Percentiles rank a stretch among this genome's conserved stretches.
These are phyloP conservation scores for Megastigmus dorsalis DNA, from an alignment of 2,888 invertebrate genomes.

Conservation along the genomic window DNA sequence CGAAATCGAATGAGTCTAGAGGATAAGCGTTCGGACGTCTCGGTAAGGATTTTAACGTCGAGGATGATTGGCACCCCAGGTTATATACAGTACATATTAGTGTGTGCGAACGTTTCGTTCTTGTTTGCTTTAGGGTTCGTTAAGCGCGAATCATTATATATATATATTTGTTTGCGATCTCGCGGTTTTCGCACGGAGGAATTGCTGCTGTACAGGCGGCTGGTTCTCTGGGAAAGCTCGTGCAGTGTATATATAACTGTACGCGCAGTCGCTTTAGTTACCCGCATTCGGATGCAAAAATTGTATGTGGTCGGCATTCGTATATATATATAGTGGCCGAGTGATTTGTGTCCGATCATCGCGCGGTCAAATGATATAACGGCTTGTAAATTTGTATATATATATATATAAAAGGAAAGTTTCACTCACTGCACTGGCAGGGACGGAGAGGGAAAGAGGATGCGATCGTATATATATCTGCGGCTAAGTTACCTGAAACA, in stretches of 20 bases:
- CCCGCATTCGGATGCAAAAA: constrained; percentile 5
- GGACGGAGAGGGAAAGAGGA: too few relatives aligned
- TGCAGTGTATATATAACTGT: too few relatives aligned
- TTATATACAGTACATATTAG: background rate
- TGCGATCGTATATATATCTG: too few relatives aligned
- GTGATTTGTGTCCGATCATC: constrained; percentile 27
- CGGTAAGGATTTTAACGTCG: background rate
- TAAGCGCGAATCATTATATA: constrained; percentile 7
- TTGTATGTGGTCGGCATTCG: background rate
- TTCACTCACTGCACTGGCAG: constrained; percentile 18
- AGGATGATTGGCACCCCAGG: constrained; percentile 16
- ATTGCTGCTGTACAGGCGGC: background rate
- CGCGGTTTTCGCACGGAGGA: background rate
- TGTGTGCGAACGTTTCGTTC: background rate
- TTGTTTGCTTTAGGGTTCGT: background rate
- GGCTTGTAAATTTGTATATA: too few relatives aligned
- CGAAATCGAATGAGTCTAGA: constrained; percentile 9
- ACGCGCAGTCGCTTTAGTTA: background rate
- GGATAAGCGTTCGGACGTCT: constrained; percentile 1
- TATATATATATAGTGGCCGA: too few relatives aligned
- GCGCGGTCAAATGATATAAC: constrained; percentile 12
- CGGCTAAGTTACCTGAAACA: too few relatives aligned
- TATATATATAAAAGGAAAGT: constrained; percentile 27
- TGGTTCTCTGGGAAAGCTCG: constrained; percentile 2
- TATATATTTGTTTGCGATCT: background rate